Evolutionary conservation across 2,797 vertebrate species (phyloP).

Genomic region (Calcarius lapponicus): DNA sequence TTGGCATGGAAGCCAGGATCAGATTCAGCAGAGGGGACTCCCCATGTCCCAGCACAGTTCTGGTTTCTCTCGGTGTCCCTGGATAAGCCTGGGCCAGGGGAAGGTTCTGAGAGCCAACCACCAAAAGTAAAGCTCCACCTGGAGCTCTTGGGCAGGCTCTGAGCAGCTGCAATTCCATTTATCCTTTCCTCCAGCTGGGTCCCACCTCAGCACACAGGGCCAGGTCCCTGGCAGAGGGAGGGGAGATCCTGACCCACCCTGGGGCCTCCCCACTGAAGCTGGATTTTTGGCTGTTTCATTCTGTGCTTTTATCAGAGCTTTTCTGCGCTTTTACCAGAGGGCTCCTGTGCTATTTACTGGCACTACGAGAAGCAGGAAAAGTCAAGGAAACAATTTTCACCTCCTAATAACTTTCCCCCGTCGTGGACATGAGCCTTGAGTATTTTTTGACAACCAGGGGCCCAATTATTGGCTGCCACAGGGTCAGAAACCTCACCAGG

Average conservation of each 20-base stretch:
- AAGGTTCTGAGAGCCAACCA: neutral
- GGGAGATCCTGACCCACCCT: neutral
- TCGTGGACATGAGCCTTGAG: neutral
- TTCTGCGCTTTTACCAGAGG: neutral
- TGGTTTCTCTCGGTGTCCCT: neutral
- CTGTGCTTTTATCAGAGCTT: neutral
- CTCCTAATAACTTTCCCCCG: neutral
- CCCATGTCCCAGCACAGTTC: neutral
- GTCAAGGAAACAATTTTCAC: constrained; percentile 9
- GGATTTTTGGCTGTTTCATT: neutral
- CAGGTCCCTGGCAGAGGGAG: accelerated
- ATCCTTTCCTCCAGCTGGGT: neutral
- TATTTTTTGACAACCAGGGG: neutral
- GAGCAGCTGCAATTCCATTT: neutral
- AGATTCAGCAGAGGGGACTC: neutral
- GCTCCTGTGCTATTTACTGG: neutral
- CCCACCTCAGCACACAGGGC: neutral
- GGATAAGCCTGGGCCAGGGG: neutral
- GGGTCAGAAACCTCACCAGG: neutral
- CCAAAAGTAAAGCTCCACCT: neutral
- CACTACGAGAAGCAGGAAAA: neutral
- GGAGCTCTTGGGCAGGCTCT: neutral
- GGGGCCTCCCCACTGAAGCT: neutral
- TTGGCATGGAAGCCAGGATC: neutral
- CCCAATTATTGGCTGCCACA: neutral